phyloP scores from a whole-genome alignment of 2,113 vertebrate genomes.

The Mola mola region DNA sequence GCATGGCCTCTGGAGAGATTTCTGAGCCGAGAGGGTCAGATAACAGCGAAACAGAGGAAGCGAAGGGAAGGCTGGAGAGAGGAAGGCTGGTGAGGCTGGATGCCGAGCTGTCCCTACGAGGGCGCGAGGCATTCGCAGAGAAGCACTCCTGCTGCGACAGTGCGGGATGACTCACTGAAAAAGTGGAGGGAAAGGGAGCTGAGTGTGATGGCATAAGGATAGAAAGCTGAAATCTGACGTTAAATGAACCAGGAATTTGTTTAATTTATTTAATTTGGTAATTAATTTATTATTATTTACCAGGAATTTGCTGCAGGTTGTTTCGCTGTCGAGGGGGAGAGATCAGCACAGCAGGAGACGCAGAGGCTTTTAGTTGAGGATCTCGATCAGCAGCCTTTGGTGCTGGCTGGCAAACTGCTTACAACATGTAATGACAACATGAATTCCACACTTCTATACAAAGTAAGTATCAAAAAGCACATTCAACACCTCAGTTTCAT shows the following conservation, averaged over 20 bases:
- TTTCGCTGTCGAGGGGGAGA: conserved; percentile 87
- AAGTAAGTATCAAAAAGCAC: no score
- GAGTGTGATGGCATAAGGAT: not conserved
- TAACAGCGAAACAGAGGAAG: conserved; percentile 39
- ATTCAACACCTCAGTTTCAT: no score
- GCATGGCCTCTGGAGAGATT: conserved; percentile 72
- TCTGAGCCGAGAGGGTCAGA: conserved; percentile 52
- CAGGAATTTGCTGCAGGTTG: conserved; percentile 64
- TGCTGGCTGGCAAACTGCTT: conserved; percentile 27
- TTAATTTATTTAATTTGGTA: no score
- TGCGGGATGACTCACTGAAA: conserved; percentile 19
- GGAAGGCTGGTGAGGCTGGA: conserved; percentile 62
- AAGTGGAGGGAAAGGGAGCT: not conserved
- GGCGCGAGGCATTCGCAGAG: conserved; percentile 22
- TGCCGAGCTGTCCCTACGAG: conserved; percentile 54
- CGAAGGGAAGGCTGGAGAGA: conserved; percentile 58
- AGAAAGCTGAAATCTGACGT: not conserved
- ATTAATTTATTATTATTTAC: no score
- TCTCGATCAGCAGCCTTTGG: conserved; percentile 12
- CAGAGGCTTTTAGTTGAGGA: conserved; percentile 36
- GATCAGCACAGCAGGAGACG: conserved; percentile 85
- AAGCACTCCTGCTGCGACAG: conserved; percentile 3
- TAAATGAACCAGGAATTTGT: not conserved
- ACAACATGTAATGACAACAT: not conserved
- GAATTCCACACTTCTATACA: no score